Conservation (phyloP, 2,113 vertebrate species). For the Ageneiosus marmoratus region DNA sequence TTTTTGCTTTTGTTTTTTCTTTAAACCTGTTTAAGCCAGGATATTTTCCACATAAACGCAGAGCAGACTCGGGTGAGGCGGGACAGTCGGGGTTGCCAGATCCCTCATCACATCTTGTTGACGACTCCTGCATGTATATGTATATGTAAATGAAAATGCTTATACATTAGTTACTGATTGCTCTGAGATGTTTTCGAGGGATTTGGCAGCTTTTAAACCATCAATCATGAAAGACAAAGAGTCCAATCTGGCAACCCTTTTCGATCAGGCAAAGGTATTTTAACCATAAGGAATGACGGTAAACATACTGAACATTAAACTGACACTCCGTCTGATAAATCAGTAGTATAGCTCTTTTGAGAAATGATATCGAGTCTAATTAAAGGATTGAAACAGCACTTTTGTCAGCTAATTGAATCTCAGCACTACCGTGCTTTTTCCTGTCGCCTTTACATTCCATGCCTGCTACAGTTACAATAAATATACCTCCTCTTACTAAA, state of each 20-base stretch:
- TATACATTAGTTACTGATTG: neutral
- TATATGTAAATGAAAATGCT: neutral
- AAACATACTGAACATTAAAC: neutral
- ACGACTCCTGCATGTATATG: neutral
- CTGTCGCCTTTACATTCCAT: neutral
- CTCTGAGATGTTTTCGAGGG: neutral
- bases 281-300: neutral
- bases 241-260: neutral
- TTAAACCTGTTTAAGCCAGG: neutral
- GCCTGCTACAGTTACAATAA: neutral
- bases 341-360: neutral
- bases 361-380: neutral
- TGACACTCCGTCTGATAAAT: too few species aligned
- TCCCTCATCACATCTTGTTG: neutral
- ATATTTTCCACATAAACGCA: neutral
- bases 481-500: neutral
- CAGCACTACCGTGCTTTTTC: neutral
- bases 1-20: neutral
- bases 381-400: neutral
- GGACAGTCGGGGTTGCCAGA: conserved; percentile 10
- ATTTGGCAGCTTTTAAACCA: neutral
- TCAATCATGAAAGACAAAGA: neutral
- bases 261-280: neutral
- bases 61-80: neutral
- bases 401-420: neutral